phyloP scores from a whole-genome alignment of 1,140 invertebrate genomes.

The Triops cancriformis region DNA sequence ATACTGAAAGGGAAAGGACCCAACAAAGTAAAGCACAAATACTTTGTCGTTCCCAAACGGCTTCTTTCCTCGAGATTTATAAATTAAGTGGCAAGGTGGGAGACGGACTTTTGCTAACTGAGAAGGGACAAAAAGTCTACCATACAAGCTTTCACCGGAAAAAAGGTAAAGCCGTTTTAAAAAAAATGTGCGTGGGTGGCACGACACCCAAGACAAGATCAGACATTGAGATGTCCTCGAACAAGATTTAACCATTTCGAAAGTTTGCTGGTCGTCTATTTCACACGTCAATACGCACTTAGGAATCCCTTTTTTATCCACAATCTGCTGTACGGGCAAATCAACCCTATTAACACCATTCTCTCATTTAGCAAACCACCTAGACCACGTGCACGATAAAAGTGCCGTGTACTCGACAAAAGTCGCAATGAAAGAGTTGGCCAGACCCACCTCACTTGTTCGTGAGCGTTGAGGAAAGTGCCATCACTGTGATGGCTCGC shows the following conservation, averaged over 20 bases:
- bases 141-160: not conserved
- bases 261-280: not conserved
- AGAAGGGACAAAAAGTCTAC: not conserved
- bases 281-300: not conserved
- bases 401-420: not conserved
- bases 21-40: too few species aligned
- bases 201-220: not conserved
- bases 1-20: too few species aligned
- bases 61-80: not conserved
- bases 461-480: not conserved
- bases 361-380: conserved; percentile 1
- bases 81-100: not conserved
- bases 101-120: not conserved
- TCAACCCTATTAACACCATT: not conserved
- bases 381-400: not conserved
- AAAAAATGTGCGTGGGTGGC: not conserved
- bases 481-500: not conserved
- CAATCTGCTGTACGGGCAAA: not conserved
- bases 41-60: too few species aligned
- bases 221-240: not conserved
- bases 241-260: conserved; percentile 7
- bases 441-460: not conserved
- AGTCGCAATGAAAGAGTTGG: not conserved
- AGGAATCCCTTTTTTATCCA: not conserved
- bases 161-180: not conserved